Evolutionary conservation across 2,113 vertebrate genomes (phyloP), one percentile per base, ranked within the genome.

Genomic region (Python bivittatus): DNA sequence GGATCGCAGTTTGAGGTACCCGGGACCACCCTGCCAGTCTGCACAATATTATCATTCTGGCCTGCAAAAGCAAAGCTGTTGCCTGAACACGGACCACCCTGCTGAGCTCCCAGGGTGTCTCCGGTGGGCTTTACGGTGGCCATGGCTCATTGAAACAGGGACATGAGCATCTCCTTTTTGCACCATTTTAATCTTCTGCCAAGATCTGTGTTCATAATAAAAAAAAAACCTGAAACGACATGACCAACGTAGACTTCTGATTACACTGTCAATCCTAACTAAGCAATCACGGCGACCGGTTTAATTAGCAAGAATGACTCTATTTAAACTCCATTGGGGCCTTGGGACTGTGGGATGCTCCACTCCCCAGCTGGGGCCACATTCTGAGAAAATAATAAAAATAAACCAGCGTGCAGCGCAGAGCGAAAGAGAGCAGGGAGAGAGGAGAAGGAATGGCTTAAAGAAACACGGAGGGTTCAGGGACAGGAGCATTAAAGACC

Each of bases 231-330:
- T 2, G 58, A 17, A 54, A 48, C 1, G 15, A 12, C 38, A 5
- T 6, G 38, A 25, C 91, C 52, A 48, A 44, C 88, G 57, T 42
- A 72, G 27, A 27, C 15, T 56, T 29, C 85, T 27, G 91, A 91
- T 87, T 87, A 56, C 48, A 9, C 85, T 54, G 91, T 87, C 85
- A n/a, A 4, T 79, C 25, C 38, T 56, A 44, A 83, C 64, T 23
- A 58, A 13, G 68, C 86, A 48, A 88, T 88, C 25, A 22, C 61
- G 22, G 53, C 33, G 61, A 88, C 86, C 2, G 52, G 64, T 83
- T 88, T 58, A 92, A 92, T 88, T 92, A 88, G 86, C 64, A 44
- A 42, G 64, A 83, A 83, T 58, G 86, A 88, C 91, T 88, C 64
- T 58, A 23, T 91, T 91, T 61, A 93, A 61, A 86, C 68, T 84